phyloP scores from a whole-genome alignment of 2,113 vertebrate species.

The Geococcyx californianus region DNA sequence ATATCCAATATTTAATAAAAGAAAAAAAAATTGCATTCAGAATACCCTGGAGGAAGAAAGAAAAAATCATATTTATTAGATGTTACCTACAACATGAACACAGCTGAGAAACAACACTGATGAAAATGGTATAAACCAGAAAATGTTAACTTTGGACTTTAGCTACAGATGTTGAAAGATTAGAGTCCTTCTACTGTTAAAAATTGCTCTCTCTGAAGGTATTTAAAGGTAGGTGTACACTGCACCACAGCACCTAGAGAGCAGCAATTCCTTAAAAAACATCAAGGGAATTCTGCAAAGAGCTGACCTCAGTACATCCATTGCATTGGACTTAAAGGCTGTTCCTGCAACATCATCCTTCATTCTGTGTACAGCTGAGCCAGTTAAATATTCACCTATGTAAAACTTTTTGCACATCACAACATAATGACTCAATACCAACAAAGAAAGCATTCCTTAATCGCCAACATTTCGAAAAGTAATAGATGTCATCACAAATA shows the following conservation, averaged over 20 bases:
- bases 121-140: neutral
- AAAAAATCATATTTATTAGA: neutral
- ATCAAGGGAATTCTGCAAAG: neutral
- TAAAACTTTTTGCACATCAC: neutral
- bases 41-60: neutral
- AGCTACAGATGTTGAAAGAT: neutral
- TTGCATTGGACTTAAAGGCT: neutral
- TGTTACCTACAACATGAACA: neutral
- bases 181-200: neutral
- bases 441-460: neutral
- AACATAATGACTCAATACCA: neutral
- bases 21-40: neutral
- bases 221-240: neutral
- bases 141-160: neutral
- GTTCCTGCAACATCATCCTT: neutral
- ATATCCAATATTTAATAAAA: neutral
- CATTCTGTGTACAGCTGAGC: neutral
- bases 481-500: neutral
- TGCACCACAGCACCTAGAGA: neutral
- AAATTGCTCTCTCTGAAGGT: neutral
- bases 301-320: neutral
- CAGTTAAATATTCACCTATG: neutral
- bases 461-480: neutral
- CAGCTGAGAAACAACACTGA: neutral
- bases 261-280: neutral